Percentiles rank a stretch among this genome's conserved stretches.
Evolutionary conservation across 2,113 vertebrate genomes (phyloP).

Genomic region (Sorex araneus): DNA sequence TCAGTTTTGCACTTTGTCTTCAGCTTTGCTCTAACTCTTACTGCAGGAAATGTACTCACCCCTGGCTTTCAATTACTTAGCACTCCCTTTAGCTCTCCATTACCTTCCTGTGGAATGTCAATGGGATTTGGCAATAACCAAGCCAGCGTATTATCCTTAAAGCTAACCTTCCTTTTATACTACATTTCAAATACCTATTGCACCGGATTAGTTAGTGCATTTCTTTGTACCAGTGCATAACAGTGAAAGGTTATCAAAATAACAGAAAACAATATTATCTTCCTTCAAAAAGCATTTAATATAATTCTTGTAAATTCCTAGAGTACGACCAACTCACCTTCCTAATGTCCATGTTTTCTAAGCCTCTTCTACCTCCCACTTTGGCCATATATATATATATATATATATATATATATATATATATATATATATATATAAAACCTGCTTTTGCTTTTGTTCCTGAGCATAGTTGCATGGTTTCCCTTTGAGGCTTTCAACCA

Average conservation of each 20-base stretch:
- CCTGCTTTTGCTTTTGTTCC: neutral
- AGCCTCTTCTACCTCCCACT: neutral
- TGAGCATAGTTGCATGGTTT: too few relatives aligned
- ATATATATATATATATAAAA: too few relatives aligned
- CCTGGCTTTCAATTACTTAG: neutral
- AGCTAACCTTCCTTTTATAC: neutral
- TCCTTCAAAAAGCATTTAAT: neutral
- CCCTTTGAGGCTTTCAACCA: neutral
- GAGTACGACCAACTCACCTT: neutral
- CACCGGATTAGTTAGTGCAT: neutral
- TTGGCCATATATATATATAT: too few relatives aligned
- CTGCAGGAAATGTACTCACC: neutral
- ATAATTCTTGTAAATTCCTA: neutral
- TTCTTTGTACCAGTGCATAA: neutral
- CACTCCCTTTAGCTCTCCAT: neutral
- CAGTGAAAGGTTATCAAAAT: neutral
- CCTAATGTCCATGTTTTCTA: neutral
- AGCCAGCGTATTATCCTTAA: neutral
- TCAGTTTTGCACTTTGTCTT: neutral
- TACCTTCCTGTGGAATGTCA: neutral
- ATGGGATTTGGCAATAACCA: neutral
- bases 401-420: too few relatives aligned
- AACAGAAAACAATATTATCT: accelerated
- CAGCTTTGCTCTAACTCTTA: neutral
- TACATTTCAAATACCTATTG: neutral